Evolutionary conservation across 2,113 vertebrate species (phyloP).

Genomic region (Heptranchias perlo): DNA sequence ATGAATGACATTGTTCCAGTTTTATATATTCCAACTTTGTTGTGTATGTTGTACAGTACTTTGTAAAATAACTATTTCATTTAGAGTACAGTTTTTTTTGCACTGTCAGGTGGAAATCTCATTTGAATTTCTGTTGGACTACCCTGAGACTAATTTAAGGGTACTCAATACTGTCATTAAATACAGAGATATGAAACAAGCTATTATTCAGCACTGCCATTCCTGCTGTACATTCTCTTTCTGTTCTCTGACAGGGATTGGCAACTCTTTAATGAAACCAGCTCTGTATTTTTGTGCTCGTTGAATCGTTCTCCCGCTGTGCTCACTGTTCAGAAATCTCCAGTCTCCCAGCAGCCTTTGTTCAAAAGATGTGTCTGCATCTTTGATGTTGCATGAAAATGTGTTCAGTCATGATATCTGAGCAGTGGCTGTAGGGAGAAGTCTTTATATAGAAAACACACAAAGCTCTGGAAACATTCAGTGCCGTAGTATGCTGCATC

Average conservation of each 20-base stretch:
- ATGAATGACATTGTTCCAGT: background rate
- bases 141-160: background rate
- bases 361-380: slow-evolving; percentile 3
- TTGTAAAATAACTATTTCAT: background rate
- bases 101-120: background rate
- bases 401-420: slow-evolving; percentile 13
- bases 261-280: background rate
- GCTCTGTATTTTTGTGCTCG: background rate
- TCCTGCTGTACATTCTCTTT: background rate
- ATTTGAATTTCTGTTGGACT: background rate
- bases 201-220: too few relatives aligned
- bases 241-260: background rate
- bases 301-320: background rate
- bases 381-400: slow-evolving; percentile 25
- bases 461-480: background rate
- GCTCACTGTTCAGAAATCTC: background rate
- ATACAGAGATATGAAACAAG: background rate
- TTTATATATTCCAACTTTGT: background rate
- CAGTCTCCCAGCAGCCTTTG: slow-evolving; percentile 6
- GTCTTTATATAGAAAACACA: background rate
- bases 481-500: background rate
- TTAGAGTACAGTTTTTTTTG: background rate
- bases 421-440: background rate
- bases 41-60: background rate
- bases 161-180: background rate